Conservation (phyloP, 2,113 vertebrate genomes). For the Cottus gobio region DNA sequence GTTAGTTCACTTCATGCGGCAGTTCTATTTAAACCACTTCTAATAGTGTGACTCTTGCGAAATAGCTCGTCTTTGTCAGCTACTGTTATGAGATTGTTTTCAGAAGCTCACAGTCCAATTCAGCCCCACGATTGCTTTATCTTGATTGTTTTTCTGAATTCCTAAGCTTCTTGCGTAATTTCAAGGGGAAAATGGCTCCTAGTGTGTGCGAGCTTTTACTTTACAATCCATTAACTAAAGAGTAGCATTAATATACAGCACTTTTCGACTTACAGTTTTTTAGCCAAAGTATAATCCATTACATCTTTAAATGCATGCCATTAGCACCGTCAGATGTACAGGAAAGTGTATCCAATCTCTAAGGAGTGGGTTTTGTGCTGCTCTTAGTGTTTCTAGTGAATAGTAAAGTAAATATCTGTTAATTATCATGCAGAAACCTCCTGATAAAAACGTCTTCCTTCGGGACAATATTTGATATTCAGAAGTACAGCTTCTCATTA, state of each 20-base stretch:
- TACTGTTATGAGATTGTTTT: conserved; percentile 40
- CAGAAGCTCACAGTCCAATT: conserved; percentile 26
- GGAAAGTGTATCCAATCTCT: neutral
- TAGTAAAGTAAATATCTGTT: conserved; percentile 34
- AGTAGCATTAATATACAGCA: conserved; percentile 14
- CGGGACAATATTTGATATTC: conserved; percentile 26
- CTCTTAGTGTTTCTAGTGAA: conserved; percentile 34
- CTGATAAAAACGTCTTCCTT: conserved; percentile 18
- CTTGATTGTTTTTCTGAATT: conserved; percentile 38
- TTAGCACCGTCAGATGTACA: conserved; percentile 39
- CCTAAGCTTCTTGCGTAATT: conserved; percentile 22
- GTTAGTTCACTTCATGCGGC: conserved; percentile 38
- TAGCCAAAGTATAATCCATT: conserved; percentile 23
- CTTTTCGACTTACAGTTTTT: conserved; percentile 5
- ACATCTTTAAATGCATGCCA: conserved; percentile 26
- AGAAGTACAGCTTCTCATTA: conserved; percentile 39
- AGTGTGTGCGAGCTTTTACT: conserved; percentile 2
- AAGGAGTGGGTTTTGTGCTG: conserved; percentile 44
- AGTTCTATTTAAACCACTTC: conserved; percentile 32
- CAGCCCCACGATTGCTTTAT: conserved; percentile 33
- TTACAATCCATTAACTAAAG: conserved; percentile 38
- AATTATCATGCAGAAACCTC: conserved; percentile 24
- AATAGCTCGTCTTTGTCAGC: conserved; percentile 29
- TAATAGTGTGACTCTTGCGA: conserved; percentile 21
- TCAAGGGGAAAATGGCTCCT: neutral